Evolutionary conservation across 2,888 invertebrate genomes (phyloP), one percentile per base, ranked within the genome.

Genomic region (Drosophila lacicola): DNA sequence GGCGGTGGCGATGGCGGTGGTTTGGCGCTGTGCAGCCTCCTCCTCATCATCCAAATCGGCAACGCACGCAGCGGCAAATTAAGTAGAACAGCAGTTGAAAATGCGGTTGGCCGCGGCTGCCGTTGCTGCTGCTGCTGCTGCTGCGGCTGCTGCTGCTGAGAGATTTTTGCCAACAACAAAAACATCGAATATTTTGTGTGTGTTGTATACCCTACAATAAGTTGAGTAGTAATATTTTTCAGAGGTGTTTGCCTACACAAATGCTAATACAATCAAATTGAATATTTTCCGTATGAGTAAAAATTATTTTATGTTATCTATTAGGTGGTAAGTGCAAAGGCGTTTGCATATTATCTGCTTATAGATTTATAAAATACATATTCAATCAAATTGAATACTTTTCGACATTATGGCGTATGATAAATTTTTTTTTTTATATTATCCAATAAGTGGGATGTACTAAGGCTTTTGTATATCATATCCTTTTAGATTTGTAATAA

Each of bases 51-150:
- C 62, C 65, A 68, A 88, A 82, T 86, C 86, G 70, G 78, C 87
- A 84, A 83, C 75, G 80, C 84, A 84, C 84, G 89, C 87, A 88
- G 89, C 87, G 70, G 70, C 74, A 89, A 88, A 84, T 88, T 84
- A 84, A 84, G 79, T 84, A 88, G 84, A 84, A 83, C 87, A 88
- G 74, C 88, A 79, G 82, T 79, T 77, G 82, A 79, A 70, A 55
- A 79, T 79, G 75, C 60, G 63, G 73, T 70, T 72, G 77, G 70
- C 57, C 51, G 75, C 64, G 34, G 68, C 64, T 55, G 63, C 69
- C 14, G 80, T 54, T 53, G 58, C 55, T 67, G 49, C 56, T 50
- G 70, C 57, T 47, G 46, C 56, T 50, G 70, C 57, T 47, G 68
- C 64, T 55, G 63, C 69, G n/a, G 80, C 51, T 53, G 58, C 55